Conservation (phyloP, 35 echinoderm and acorn worm species). For the Chiridota heheva region DNA sequence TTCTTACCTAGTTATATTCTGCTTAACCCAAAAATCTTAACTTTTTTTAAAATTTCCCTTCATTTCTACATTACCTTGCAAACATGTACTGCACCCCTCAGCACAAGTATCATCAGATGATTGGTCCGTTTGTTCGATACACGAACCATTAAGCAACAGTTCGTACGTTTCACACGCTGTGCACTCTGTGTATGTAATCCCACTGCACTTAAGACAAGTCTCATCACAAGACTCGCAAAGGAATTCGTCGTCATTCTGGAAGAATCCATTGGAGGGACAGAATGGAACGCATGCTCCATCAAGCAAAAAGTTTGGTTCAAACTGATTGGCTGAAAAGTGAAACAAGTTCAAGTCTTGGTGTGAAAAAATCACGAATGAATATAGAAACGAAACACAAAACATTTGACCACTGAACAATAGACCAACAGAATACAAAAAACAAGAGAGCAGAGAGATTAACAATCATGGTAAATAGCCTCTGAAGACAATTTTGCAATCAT, state of each 20-base stretch:
- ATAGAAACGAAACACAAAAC: too few relatives aligned
- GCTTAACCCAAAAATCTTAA: neutral
- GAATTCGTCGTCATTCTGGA: neutral
- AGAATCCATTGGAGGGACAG: slow-evolving; percentile 28
- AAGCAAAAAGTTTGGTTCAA: neutral
- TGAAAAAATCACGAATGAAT: too few relatives aligned
- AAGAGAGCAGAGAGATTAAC: too few relatives aligned
- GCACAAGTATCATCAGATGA: neutral
- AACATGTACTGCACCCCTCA: neutral
- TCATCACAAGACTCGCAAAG: neutral
- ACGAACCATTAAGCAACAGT: too few relatives aligned
- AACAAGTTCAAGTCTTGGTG: too few relatives aligned
- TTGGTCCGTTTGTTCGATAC: neutral
- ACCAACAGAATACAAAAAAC: too few relatives aligned
- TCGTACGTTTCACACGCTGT: slow-evolving; percentile 2
- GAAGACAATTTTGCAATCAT: too few relatives aligned
- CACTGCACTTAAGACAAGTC: neutral
- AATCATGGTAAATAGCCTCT: too few relatives aligned
- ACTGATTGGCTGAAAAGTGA: too few relatives aligned
- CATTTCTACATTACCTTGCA: neutral
- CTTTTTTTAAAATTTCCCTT: neutral
- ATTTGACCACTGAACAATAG: too few relatives aligned
- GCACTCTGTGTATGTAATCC: neutral
- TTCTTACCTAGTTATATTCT: neutral
- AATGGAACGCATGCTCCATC: slow-evolving; percentile 19